Percentiles rank a stretch among this genome's conserved stretches.
These are phyloP conservation scores for Picathartes gymnocephalus DNA, from an alignment of 2,113 vertebrate genomes.

Conservation along the genomic window DNA sequence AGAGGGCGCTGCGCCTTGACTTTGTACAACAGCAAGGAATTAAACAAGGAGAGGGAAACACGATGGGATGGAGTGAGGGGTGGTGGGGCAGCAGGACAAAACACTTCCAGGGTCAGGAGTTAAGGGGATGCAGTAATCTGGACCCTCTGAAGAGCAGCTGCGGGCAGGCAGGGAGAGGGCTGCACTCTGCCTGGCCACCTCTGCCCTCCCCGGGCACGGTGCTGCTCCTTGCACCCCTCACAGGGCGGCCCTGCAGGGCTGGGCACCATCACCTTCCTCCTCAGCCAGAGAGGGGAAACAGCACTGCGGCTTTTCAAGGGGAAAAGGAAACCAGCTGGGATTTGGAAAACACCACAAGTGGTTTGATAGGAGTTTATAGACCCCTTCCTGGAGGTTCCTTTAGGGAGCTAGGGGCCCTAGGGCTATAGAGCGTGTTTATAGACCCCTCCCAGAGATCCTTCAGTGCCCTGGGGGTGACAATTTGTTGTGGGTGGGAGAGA, in stretches of 20 bases:
- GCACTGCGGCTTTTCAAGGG: fast-evolving
- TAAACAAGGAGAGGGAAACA: not conserved
- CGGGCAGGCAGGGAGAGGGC: not conserved
- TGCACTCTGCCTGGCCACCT: not conserved
- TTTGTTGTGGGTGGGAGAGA: not conserved
- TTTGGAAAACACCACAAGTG: not conserved
- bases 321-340: not conserved
- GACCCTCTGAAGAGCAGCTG: not conserved
- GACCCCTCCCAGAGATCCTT: not conserved
- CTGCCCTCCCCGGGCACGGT: not conserved
- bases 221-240: not conserved
- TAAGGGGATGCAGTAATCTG: not conserved
- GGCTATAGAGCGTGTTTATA: not conserved
- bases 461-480: fast-evolving
- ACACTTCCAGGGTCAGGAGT: not conserved
- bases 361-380: not conserved
- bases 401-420: too few species aligned
- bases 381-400: not conserved
- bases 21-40: not conserved
- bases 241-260: fast-evolving
- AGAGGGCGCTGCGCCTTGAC: not conserved
- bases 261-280: not conserved
- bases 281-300: fast-evolving
- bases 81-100: not conserved
- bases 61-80: not conserved